Percentiles rank a stretch among this genome's conserved stretches.
phyloP scores from a whole-genome alignment of 53 echinoderm and acorn worm species.

The Arbacia lixula region DNA sequence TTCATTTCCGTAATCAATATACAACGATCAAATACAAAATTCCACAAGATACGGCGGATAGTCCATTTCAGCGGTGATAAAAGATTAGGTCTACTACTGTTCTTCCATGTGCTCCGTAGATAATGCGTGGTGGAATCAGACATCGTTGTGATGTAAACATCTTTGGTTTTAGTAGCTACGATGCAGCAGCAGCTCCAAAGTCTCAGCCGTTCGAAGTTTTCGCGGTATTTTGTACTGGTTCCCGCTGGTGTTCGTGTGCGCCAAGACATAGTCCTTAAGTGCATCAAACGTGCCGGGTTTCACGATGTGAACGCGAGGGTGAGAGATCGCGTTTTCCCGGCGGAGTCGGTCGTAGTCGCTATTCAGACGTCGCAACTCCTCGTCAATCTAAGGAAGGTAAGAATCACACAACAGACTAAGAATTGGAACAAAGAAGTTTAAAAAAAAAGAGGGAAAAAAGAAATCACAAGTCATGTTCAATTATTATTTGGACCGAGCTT shows the following conservation, averaged over 20 bases:
- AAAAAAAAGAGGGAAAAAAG: not conserved
- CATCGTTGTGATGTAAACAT: no score
- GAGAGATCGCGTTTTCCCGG: conserved; percentile 7
- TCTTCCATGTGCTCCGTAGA: no score
- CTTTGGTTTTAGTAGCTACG: no score
- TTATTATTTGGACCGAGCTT: no score
- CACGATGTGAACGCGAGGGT: conserved; percentile 3
- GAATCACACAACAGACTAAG: not conserved
- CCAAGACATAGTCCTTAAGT: not conserved
- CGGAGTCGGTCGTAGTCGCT: conserved; percentile 15
- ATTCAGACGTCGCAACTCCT: not conserved
- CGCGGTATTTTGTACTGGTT: conserved; percentile 24
- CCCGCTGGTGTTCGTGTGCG: not conserved
- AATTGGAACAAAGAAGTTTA: not conserved
- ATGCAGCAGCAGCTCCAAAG: not conserved
- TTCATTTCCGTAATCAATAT: no score
- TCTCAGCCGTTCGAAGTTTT: conserved; percentile 1
- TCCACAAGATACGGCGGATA: no score
- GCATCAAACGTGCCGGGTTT: conserved; percentile 16
- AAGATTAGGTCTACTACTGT: no score
- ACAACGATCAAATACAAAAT: no score
- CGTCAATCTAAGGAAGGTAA: not conserved
- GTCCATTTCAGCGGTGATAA: no score
- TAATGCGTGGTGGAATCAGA: no score
- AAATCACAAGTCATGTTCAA: not conserved